These are phyloP conservation scores for Phortica variegata DNA, from an alignment of 1,140 invertebrate genomes.

Conservation along the genomic window DNA sequence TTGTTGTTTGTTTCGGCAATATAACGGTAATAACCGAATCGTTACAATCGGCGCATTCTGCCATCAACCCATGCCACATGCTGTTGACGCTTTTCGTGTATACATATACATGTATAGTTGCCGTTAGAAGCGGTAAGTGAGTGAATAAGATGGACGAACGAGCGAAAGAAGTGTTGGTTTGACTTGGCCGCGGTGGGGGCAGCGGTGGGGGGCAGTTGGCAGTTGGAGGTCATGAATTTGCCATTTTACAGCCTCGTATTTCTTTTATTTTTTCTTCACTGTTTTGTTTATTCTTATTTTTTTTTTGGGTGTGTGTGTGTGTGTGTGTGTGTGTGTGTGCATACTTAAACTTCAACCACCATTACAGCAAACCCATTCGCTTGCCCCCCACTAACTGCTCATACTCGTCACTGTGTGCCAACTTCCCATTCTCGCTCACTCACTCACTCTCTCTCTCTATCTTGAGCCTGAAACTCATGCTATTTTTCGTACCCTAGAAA, in stretches of 20 bases:
- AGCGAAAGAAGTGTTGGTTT: no score
- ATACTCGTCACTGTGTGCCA: no score
- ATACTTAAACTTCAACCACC: slow-evolving; percentile 15
- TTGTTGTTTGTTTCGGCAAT: slow-evolving; percentile 55
- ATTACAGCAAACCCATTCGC: no score
- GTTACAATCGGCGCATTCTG: slow-evolving; percentile 43
- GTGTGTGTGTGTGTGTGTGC: slow-evolving; percentile 1
- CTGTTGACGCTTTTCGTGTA: no score
- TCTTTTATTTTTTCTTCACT: slow-evolving; percentile 9
- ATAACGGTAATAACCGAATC: slow-evolving; percentile 57
- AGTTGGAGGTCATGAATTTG: slow-evolving; percentile 57
- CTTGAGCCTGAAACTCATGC: not conserved
- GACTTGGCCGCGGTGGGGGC: not conserved
- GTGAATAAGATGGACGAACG: slow-evolving; percentile 16
- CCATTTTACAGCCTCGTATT: slow-evolving; percentile 57
- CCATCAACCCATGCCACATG: not conserved
- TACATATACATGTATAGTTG: slow-evolving; percentile 46
- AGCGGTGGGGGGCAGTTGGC: slow-evolving; percentile 6
- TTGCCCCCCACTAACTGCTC: slow-evolving; percentile 2
- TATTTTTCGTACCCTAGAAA: slow-evolving; percentile 44
- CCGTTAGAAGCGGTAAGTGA: slow-evolving; percentile 50
- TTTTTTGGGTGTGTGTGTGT: slow-evolving; percentile 4
- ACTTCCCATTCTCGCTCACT: no score
- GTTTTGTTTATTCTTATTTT: slow-evolving; percentile 13
- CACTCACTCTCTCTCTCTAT: no score